Conservation (phyloP, 2,797 vertebrate species). For the Rousettus madagascariensis region DNA sequence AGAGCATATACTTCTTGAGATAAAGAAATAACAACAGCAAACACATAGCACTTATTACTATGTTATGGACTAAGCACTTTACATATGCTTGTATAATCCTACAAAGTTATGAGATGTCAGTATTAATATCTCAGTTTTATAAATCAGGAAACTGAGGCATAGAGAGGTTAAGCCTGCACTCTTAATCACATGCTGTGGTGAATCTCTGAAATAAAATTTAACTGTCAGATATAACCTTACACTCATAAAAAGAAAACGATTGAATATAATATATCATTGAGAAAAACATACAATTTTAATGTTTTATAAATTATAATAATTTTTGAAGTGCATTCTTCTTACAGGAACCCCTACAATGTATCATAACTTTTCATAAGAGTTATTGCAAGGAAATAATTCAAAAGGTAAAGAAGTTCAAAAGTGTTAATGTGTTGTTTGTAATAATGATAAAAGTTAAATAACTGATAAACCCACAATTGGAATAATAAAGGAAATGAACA, state of each 20-base stretch:
- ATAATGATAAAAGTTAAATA: slow-evolving; percentile 14
- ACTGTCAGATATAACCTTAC: not conserved
- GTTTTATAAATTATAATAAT: not conserved
- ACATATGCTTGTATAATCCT: not conserved
- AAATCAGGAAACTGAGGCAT: not conserved
- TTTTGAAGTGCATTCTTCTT: not conserved
- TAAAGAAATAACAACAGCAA: not conserved
- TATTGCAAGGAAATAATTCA: not conserved
- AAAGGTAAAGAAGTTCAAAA: not conserved
- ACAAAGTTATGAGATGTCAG: not conserved
- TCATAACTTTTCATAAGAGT: not conserved
- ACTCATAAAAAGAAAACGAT: not conserved
- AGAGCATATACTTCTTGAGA: not conserved
- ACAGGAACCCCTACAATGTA: not conserved
- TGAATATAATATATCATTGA: not conserved
- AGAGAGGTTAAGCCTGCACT: not conserved
- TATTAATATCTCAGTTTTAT: not conserved
- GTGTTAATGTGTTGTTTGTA: not conserved
- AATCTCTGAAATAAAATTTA: not conserved
- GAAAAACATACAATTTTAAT: not conserved
- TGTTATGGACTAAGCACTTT: not conserved
- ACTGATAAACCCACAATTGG: not conserved
- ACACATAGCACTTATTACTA: not conserved
- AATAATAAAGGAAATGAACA: not conserved
- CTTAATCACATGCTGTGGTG: not conserved